These are phyloP conservation scores for Eucidaris tribuloides DNA, from an alignment of 35 echinoderm and acorn worm genomes.

Conservation along the genomic window DNA sequence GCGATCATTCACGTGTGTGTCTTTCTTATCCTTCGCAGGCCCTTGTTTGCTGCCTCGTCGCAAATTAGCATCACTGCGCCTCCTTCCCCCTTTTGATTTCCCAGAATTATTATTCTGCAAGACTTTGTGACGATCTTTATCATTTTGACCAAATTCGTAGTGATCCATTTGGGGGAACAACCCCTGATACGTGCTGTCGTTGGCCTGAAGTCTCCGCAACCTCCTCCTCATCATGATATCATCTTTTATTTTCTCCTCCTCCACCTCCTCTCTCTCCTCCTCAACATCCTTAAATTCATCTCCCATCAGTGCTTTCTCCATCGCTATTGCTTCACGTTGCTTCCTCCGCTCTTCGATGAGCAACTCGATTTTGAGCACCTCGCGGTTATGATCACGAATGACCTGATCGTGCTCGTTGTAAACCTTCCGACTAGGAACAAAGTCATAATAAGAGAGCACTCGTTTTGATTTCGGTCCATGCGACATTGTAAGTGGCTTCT, in stretches of 20 bases:
- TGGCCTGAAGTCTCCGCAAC: background rate
- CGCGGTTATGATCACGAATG: background rate
- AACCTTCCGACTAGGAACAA: conserved; percentile 8
- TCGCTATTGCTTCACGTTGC: conserved; percentile 13
- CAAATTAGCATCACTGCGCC: background rate
- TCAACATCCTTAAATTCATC: background rate
- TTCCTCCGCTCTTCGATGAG: conserved; percentile 4
- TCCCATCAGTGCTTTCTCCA: background rate
- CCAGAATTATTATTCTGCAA: background rate
- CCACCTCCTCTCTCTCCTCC: background rate
- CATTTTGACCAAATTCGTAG: conserved; percentile 5
- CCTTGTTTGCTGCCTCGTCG: conserved; percentile 7
- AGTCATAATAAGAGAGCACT: conserved; percentile 9
- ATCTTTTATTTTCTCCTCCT: background rate
- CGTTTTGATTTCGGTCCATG: background rate
- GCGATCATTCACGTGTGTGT: background rate
- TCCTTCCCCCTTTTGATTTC: background rate
- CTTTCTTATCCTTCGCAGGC: background rate
- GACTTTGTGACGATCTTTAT: conserved; percentile 1
- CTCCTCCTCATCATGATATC: conserved; percentile 24
- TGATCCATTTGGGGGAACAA: conserved; percentile 11
- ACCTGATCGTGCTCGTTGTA: conserved; percentile 11
- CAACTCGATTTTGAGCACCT: background rate
- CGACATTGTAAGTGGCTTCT: background rate
- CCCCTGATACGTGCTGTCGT: conserved; percentile 1